Evolutionary conservation across 92 coral and sea anemone genomes (phyloP).

Genomic region (Anthopleura xanthogrammica): DNA sequence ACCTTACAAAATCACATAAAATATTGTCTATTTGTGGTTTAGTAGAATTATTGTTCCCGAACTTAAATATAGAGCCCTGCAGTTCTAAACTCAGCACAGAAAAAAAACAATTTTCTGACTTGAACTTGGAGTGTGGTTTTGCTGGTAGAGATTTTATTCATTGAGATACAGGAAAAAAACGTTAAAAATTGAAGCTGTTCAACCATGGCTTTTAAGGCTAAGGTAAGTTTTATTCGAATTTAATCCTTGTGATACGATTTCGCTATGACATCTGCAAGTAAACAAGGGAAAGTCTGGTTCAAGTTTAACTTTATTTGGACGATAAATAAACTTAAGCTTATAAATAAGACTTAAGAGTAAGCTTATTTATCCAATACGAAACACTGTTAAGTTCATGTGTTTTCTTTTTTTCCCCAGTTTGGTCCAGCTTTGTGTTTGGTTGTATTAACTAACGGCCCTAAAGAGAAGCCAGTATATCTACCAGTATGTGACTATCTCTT

Average conservation of each 20-base stretch:
- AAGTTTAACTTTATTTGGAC: background rate
- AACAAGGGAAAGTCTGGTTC: background rate
- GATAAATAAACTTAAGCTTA: too few species aligned
- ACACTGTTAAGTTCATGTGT: too few species aligned
- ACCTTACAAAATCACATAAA: background rate
- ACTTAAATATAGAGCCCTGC: background rate
- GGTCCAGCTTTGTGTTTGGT: constrained; percentile 27
- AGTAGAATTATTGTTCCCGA: background rate
- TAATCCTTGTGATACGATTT: background rate
- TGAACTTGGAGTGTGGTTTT: background rate
- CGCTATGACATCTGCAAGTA: background rate
- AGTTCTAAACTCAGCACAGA: background rate
- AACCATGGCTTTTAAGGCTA: background rate
- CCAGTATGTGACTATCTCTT: constrained; percentile 44
- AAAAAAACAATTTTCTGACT: background rate
- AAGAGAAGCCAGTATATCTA: constrained; percentile 12
- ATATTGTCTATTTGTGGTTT: background rate
- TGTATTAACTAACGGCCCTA: constrained; percentile 21
- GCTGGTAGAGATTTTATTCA: too few species aligned
- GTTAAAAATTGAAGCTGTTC: background rate
- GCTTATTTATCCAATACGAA: too few species aligned
- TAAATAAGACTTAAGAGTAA: too few species aligned
- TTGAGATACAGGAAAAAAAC: background rate
- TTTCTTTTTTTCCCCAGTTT: background rate
- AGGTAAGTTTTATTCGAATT: background rate